Conservation (phyloP, 1,140 invertebrate species). For the Acromyrmex heyeri region DNA sequence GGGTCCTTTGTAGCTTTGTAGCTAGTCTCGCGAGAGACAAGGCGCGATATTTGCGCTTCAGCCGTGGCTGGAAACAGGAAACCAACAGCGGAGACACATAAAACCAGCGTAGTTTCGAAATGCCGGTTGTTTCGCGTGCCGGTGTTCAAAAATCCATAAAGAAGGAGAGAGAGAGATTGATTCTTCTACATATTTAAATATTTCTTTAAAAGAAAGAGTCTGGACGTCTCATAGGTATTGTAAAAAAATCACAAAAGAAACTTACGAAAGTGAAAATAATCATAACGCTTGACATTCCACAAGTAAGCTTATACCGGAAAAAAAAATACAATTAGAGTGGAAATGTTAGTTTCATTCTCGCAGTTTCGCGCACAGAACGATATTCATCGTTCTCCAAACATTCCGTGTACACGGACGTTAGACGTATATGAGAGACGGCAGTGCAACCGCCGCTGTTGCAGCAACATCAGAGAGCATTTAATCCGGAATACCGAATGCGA, state of each 20-base stretch:
- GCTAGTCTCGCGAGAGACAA: slow-evolving; percentile 54
- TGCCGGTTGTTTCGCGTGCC: neutral
- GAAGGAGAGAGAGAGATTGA: neutral
- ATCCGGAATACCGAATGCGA: slow-evolving; percentile 81
- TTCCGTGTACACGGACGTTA: neutral
- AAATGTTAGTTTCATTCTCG: neutral
- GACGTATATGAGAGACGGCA: slow-evolving; percentile 12
- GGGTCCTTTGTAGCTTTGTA: slow-evolving; percentile 68
- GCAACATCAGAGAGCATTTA: slow-evolving; percentile 81
- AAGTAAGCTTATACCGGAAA: neutral
- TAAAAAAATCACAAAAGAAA: neutral
- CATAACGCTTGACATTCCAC: neutral
- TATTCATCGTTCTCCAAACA: neutral
- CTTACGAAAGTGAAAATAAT: neutral
- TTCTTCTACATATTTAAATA: slow-evolving; percentile 3
- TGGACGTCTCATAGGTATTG: neutral
- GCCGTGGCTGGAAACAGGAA: slow-evolving; percentile 48
- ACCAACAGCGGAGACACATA: slow-evolving; percentile 20
- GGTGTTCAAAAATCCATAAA: slow-evolving; percentile 28
- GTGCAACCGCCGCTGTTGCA: slow-evolving; percentile 45
- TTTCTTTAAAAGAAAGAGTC: neutral
- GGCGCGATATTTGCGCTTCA: slow-evolving; percentile 54
- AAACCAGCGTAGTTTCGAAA: neutral
- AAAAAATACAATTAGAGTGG: neutral
- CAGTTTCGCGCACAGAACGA: slow-evolving; percentile 1